These are phyloP conservation scores for Ctenochaetus hawaiiensis DNA, from an alignment of 2,797 vertebrate genomes.

Conservation along the genomic window DNA sequence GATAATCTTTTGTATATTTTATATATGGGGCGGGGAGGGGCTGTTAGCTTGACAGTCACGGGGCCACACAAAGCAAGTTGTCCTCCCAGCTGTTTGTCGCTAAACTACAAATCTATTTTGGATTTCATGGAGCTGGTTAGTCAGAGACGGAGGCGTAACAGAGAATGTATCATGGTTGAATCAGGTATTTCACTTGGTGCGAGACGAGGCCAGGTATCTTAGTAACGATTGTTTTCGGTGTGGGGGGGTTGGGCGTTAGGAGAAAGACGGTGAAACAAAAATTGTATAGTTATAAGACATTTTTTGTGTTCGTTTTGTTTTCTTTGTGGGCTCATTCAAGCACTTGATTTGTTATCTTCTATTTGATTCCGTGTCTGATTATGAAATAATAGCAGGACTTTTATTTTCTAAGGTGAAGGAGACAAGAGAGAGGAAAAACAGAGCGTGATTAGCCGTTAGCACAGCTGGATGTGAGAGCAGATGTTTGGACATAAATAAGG, in stretches of 20 bases:
- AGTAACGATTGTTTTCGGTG: slow-evolving; percentile 57
- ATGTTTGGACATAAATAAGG: slow-evolving; percentile 47
- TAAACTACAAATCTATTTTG: slow-evolving; percentile 76
- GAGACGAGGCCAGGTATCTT: slow-evolving; percentile 56
- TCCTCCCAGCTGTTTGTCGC: slow-evolving; percentile 68
- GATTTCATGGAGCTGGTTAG: slow-evolving; percentile 57
- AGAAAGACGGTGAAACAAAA: slow-evolving; percentile 57
- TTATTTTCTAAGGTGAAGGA: slow-evolving; percentile 52
- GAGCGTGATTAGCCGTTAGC: slow-evolving; percentile 54
- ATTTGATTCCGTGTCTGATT: slow-evolving; percentile 76
- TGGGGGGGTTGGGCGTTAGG: background rate
- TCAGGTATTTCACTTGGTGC: slow-evolving; percentile 77
- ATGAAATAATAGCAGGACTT: slow-evolving; percentile 56
- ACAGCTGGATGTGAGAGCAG: slow-evolving; percentile 67
- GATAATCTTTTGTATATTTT: slow-evolving; percentile 89
- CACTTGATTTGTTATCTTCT: slow-evolving; percentile 76
- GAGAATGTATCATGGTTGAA: slow-evolving; percentile 83
- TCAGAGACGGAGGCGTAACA: slow-evolving; percentile 34
- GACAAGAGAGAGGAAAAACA: slow-evolving; percentile 29
- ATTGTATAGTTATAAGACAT: slow-evolving; percentile 76
- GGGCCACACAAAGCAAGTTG: slow-evolving; percentile 62
- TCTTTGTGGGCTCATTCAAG: slow-evolving; percentile 68
- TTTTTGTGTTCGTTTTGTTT: slow-evolving; percentile 51
- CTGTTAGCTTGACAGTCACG: slow-evolving; percentile 67
- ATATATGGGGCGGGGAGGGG: slow-evolving; percentile 78